Base-by-base conservation (phyloP, 2,888 invertebrate species). In the Tromatobia lineatoria region DNA sequence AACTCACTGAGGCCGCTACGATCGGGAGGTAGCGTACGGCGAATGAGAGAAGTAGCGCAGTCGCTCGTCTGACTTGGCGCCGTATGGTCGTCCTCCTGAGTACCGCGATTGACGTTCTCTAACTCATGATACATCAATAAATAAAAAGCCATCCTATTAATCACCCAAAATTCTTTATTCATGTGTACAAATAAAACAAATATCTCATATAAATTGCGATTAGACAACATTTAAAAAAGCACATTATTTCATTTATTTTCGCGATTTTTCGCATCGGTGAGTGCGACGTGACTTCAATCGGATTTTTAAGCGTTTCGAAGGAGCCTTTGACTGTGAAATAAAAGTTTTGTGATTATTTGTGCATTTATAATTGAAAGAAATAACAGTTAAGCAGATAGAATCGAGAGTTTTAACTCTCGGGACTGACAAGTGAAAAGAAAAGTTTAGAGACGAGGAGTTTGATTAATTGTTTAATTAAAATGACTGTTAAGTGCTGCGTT, bases 1-100 rank as follows among this genome's bases (percentile, higher is more conserved):
- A 64, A 75, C 61, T 50, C 64, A 75, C 61, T 74, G 77, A 77
- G 77, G 81, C 81, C 84, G 84, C 84, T 81, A 70, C 77, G 74
- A 78, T 78, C 81, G 80, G 67, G 75, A 67, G 45, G 29, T 10
- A 64, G 75, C 75, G 50, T 80, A 52, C 57, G 71, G 45, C 71
- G 78, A 80, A 54, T 20, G 67, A 73, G 67, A 73, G 59, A 74
- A 57, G 67, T 61, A 86, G 86, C 80, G 83, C 86, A 87, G 87
- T 86, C 85, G 83, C 80, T 85, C 82, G 83, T 79, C 80, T 80
- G 86, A 82, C 86, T 80, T 84, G 76, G 85, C 57, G 77, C 82
- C 59, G 85, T 77, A 70, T 79, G 78, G 85, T 84, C 83, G 85
- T 47, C 34, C 15, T 23, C 11, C 50, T 18, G 38, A 73, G 47